These are phyloP conservation scores for Lycia hirtaria DNA, from an alignment of 2,888 invertebrate species.

Conservation along the genomic window DNA sequence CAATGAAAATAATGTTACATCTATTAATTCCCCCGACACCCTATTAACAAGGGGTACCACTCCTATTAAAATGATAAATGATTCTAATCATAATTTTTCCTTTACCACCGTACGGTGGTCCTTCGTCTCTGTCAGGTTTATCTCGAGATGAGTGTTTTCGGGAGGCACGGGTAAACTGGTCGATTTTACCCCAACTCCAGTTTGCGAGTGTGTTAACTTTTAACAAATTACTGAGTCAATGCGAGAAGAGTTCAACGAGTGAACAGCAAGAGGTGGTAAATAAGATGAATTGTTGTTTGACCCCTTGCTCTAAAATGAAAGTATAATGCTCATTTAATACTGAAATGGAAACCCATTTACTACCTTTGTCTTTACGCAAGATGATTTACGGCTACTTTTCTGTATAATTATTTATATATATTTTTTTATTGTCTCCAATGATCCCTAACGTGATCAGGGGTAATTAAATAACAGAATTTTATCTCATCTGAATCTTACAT, in stretches of 20 bases:
- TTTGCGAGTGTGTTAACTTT: constrained; percentile 75
- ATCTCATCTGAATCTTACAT: too few species aligned
- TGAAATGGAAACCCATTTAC: too few species aligned
- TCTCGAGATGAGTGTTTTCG: constrained; percentile 25
- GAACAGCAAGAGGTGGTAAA: constrained; percentile 59
- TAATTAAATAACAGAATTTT: too few species aligned
- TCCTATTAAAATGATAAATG: constrained; percentile 84
- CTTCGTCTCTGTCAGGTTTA: constrained; percentile 14
- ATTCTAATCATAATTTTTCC: constrained; percentile 75
- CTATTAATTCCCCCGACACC: constrained; percentile 79
- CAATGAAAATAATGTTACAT: constrained; percentile 79
- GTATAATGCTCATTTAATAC: constrained; percentile 59
- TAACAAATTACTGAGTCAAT: constrained; percentile 79
- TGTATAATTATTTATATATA: too few species aligned
- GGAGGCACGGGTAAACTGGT: constrained; percentile 56
- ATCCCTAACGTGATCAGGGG: too few species aligned
- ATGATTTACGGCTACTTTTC: too few species aligned
- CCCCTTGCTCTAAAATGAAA: constrained; percentile 66
- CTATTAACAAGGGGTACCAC: constrained; percentile 77
- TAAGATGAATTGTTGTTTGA: constrained; percentile 74
- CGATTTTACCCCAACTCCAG: constrained; percentile 66
- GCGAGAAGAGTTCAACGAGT: constrained; percentile 70
- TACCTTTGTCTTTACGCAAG: too few species aligned
- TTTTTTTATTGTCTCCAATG: too few species aligned
- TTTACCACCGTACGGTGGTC: constrained; percentile 47